Percentiles rank a stretch among this genome's conserved stretches.
Conservation (phyloP, 2,888 invertebrate genomes). For the Physocephala rufipes region DNA sequence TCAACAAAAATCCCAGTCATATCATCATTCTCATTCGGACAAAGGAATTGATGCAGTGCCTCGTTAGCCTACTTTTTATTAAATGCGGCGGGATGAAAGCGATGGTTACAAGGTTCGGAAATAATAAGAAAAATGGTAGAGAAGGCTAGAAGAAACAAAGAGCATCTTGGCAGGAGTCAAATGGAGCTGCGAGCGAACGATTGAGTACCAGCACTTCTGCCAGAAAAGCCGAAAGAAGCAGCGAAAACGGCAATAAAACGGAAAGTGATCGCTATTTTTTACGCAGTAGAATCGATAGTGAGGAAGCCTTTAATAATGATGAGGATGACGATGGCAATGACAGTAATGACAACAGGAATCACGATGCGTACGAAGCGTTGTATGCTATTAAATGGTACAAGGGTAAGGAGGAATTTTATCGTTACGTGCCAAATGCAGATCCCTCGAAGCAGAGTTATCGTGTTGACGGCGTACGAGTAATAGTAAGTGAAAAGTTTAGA, state of each 20-base stretch:
- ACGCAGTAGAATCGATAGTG: conserved; percentile 24
- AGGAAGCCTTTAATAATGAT: no score
- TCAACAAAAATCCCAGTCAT: conserved; percentile 48
- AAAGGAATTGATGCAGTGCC: conserved; percentile 15
- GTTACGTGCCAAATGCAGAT: conserved; percentile 77
- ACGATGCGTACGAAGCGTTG: conserved; percentile 72
- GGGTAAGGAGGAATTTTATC: conserved; percentile 85
- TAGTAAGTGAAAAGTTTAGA: no score
- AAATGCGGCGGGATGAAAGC: conserved; percentile 38
- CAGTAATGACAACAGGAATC: conserved; percentile 37
- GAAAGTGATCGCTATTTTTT: conserved; percentile 41
- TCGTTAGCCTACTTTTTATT: neutral
- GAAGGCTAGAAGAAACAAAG: conserved; percentile 32
- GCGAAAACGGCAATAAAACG: conserved; percentile 37
- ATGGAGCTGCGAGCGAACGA: conserved; percentile 39
- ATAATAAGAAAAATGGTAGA: conserved; percentile 49
- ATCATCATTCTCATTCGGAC: conserved; percentile 39
- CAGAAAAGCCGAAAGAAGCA: conserved; percentile 45
- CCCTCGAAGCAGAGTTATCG: conserved; percentile 77
- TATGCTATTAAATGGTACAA: conserved; percentile 88
- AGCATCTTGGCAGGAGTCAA: conserved; percentile 31
- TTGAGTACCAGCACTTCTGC: conserved; percentile 55
- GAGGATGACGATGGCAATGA: conserved; percentile 40
- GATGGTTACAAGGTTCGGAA: no score
- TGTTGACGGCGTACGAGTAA: conserved; percentile 72